Evolutionary conservation across 2,797 vertebrate genomes (phyloP), one percentile per base, ranked within the genome.

Genomic region (Loris lydekkerianus): DNA sequence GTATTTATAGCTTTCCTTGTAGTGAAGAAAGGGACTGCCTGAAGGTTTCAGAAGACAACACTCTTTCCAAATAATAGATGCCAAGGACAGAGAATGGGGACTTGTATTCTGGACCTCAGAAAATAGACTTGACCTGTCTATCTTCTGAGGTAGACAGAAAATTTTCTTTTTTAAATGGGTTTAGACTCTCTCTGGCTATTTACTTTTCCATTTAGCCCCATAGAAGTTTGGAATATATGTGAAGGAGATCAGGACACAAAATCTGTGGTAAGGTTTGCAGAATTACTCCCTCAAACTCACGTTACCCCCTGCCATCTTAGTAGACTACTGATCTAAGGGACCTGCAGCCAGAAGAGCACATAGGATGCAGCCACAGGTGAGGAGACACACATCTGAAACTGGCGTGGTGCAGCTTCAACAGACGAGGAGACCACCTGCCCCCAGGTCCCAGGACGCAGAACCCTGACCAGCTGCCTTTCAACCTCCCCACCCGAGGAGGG

Each of bases 271-370:
- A 21, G 10, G 20, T 40, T 53, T 63, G 7, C 58, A 29, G 15
- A 84, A 34, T 14, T 14, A 0, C 14, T 27, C 21, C 70, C 37
- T 60, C 31, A 29, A 31, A 21, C 4, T 40, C 7, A 14, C 21
- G 3, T 37, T 4, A 25, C 5, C 13, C 2, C 2, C 40, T n/a
- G 43, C 11, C 27, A 2, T 31, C 29, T 60, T 10, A 3, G 37
- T 18, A 14, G 1, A 4, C 40, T 29, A 0, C 11, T 13, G 29
- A 6, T 9, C 46, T 17, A 1, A 20, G 14, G 46, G 17, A 58
- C 2, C 3, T 5, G 5, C 2, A 2, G 9, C 40, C 4, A 4
- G 7, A 43, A 31, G 23, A 31, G 6, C 1, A 0, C 5, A 1
- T 0, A 0, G 70, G 56, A 58, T 7, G 37, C 11, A 5, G 25